Base-by-base conservation (phyloP, 2,797 vertebrate genomes). In the Cottoperca gobio region DNA sequence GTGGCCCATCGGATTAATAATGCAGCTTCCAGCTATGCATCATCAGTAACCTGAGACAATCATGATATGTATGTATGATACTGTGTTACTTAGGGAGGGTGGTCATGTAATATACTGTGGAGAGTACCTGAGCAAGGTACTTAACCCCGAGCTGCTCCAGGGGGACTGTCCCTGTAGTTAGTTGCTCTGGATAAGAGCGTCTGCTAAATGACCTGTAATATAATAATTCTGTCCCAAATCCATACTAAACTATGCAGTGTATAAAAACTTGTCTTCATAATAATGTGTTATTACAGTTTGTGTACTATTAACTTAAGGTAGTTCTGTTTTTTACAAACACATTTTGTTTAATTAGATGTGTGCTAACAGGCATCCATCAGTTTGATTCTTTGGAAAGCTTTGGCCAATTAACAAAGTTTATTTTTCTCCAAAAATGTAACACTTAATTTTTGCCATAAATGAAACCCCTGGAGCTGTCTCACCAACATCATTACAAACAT, bases 1-100 rank as follows among this genome's bases (percentile, higher is more conserved):
- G 48, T 14, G 24, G 58, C 62, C 71, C 21, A 42, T 58, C 61
- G 80, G 83, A 86, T 87, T 88, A 91, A 89, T 86, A 89, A 89
- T 86, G 78, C 79, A 87, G 78, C 78, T 79, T 84, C 33, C 23
- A 79, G 80, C 72, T 65, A 71, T 60, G 73, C 84, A 81, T 78
- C 76, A 83, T 71, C 67, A 40, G 23, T 19, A 57, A 83, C 84
- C 83, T 26, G 37, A 63, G 70, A 81, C 85, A 72, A 70, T 64
- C 14, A n/a, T n/a, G n/a, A n/a, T n/a, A n/a, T n/a, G n/a, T n/a
- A n/a, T n/a, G 19, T 61, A 54, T 77, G 74, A 81, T 73, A 68
- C 24, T 46, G 53, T 45, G 35, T 64, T 40, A 33, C 31, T 33
- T 6, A 33, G 48, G 37, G 45, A 62, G 63, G 46, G 45, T 28